Evolutionary conservation across 2,888 invertebrate species (phyloP), one percentile per base, ranked within the genome.

Genomic region (Hemistola chrysoprasaria): DNA sequence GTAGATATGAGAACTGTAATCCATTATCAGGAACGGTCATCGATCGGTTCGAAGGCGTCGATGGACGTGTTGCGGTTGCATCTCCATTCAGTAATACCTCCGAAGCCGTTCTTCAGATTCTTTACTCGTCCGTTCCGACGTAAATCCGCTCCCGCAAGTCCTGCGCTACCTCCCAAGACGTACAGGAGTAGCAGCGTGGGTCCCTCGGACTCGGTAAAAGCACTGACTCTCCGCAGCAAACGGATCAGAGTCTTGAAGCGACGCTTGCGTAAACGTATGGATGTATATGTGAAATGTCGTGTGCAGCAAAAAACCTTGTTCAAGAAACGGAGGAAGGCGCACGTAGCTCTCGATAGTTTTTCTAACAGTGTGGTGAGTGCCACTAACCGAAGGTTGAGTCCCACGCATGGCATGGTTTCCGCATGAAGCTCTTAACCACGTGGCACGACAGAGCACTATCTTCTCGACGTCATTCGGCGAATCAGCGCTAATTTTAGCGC

Each of bases 91-190:
- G 87, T 89, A 63, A 78, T 90, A 56, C 91, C 91, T 27, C 89
- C 90, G 68, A 78, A 84, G 73, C 90, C 91, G 57, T 89, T 93
- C 79, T 92, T 92, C 73, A 91, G 90, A 75, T 82, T 93, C 66
- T 90, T 93, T 59, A 88, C 91, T 53, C 90, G 92, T 62, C 93
- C 93, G 24, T 93, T 93, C 75, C 87, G 92, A 51, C 91, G 93
- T 78, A 93, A 93, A 78, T 92, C 93, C 22, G 92, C 90, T 11
- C 92, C 92, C 3, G 90, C 92, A 44, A 92, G 92, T 52, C 92
- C 92, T 1, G 90, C 92, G 26, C 82, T 92, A 36, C 91, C 92
- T 2, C 90, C 91, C 29, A 90, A 91, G 65, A 82, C 81, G 2
- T 82, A 71, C 58, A 60, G 90, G 32, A 84, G 89, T 59, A 86